Evolutionary conservation across 1,140 invertebrate species (phyloP), one percentile per base, ranked within the genome.

Genomic region (Rhynchophorus ferrugineus): DNA sequence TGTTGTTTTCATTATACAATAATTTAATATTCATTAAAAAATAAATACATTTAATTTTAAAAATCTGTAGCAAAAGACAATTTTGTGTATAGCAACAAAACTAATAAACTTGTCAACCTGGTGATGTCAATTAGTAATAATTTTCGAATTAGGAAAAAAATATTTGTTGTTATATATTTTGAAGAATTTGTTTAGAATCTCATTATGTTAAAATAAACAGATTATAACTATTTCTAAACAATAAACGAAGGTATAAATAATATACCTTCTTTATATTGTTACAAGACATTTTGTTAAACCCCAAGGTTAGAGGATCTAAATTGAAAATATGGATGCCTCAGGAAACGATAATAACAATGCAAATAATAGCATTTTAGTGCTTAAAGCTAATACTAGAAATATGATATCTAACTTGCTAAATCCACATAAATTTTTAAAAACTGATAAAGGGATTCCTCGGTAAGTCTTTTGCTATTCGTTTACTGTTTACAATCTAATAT

Each of bases 341-440:
- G 21, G 41, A 14, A 8, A 35, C 22, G 36, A 37, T 24, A 41
- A 44, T 21, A 47, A 59, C 7, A 38, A 49, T 16, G 36, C 49
- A 34, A 42, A 42, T 44, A 21, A 11, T 17, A 42, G 20, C 16
- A 59, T 73, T 18, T 60, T 60, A 49, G 73, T 71, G n/a, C 49
- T 78, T 1, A 73, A 75, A 20, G 24, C 43, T n/a, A 61, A 68
- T 42, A 73, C 74, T 3, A 73, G 65, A 58, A 59, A 70, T 41
- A 42, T 74, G 19, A 61, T 82, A 41, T 77, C 77, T 0, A 66
- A 64, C 7, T 65, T 79, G 55, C 61, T 84, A 6, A 83, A 83
- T 67, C 74, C 78, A 13, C 65, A 62, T 22, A 84, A 82, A 73
- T 61, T 77, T 3, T 64, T 83, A 45, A 74, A 71, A 2, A 74